Conservation (phyloP, 2,797 vertebrate species). For the Smutsia temminckii region DNA sequence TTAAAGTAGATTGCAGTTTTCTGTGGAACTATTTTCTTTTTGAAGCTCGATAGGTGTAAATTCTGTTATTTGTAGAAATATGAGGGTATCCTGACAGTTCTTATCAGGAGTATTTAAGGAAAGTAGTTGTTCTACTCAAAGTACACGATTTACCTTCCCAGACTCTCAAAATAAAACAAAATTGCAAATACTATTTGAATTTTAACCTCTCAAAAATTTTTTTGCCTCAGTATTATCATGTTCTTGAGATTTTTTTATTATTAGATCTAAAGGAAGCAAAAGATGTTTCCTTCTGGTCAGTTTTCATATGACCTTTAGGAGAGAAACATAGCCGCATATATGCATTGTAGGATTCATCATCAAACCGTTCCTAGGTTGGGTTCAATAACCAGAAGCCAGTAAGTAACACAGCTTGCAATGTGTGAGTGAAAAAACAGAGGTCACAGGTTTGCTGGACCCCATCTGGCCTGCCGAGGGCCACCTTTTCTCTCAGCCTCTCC, state of each 20-base stretch:
- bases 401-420: neutral
- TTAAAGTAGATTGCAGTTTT: neutral
- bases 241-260: no score
- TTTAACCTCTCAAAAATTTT: neutral
- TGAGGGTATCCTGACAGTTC: neutral
- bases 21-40: neutral
- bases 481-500: neutral
- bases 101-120: neutral
- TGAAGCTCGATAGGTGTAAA: neutral
- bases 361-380: neutral
- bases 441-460: rapidly evolving
- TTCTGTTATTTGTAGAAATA: neutral
- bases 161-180: neutral
- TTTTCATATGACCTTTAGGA: neutral
- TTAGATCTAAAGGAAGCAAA: no score
- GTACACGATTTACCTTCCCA: neutral
- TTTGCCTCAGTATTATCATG: no score
- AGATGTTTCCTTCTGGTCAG: neutral
- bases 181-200: neutral
- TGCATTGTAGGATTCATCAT: neutral
- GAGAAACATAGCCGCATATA: neutral
- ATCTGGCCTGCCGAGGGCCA: rapidly evolving
- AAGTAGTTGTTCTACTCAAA: neutral
- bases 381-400: neutral
- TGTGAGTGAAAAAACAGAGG: neutral